These are phyloP conservation scores for Allolobophora icterica DNA, from an alignment of 2,888 invertebrate species.

Conservation along the genomic window DNA sequence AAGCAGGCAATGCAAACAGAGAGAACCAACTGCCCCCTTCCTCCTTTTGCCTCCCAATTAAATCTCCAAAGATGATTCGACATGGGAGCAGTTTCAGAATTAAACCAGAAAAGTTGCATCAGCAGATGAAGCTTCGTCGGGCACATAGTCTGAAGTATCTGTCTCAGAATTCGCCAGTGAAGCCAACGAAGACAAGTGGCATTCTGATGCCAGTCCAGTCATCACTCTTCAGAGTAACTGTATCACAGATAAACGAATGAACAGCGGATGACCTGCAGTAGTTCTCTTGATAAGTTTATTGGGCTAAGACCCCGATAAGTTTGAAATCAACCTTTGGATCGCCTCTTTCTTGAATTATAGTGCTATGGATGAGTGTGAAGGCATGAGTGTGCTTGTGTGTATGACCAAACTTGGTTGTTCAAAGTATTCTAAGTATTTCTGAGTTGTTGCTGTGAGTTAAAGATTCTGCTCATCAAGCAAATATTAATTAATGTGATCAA, in stretches of 20 bases:
- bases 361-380: not conserved
- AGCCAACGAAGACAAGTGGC: not conserved
- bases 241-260: not conserved
- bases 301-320: not conserved
- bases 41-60: not conserved
- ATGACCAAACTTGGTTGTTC: not conserved
- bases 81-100: not conserved
- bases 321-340: not conserved
- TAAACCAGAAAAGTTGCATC: not conserved
- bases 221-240: not conserved
- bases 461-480: not conserved
- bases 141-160: not conserved
- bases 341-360: not conserved
- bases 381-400: not conserved
- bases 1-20: not conserved
- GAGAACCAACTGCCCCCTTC: not conserved
- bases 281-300: not conserved
- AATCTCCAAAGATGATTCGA: not conserved
- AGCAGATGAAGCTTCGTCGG: not conserved
- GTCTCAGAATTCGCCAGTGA: not conserved
- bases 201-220: not conserved
- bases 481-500: not conserved
- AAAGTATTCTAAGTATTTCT: not conserved
- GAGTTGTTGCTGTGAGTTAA: not conserved
- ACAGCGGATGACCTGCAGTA: not conserved